Evolutionary conservation across 1,140 invertebrate species (phyloP).

Genomic region (Mycetomoellerius zeteki): DNA sequence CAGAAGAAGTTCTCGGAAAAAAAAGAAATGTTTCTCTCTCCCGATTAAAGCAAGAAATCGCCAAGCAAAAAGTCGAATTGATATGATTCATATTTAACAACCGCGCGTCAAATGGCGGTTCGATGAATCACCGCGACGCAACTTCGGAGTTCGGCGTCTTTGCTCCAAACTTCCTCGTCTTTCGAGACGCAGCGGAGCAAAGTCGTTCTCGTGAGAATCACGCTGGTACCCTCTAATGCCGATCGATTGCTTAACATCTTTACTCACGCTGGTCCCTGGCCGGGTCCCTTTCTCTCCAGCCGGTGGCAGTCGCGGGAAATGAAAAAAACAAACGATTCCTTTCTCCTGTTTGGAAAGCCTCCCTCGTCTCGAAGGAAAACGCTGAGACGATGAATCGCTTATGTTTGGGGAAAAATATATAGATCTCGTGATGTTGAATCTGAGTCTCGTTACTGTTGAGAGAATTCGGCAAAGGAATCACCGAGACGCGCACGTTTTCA

Average conservation of each 20-base stretch:
- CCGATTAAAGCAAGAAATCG: neutral
- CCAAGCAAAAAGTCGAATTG: neutral
- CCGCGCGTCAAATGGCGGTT: neutral
- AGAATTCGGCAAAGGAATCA: neutral
- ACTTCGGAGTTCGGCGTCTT: neutral
- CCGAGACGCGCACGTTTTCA: conserved; percentile 69
- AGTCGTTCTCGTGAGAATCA: neutral
- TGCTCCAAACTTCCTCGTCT: neutral
- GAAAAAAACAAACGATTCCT: conserved; percentile 45
- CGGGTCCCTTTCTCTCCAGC: conserved; percentile 31
- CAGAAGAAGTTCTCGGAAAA: too few species aligned
- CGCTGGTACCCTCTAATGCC: neutral
- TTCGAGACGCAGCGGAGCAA: neutral
- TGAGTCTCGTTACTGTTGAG: neutral
- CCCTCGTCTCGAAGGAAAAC: neutral
- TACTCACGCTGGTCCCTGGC: conserved; percentile 61
- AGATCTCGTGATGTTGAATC: too few species aligned
- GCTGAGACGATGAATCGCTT: neutral
- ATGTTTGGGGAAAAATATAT: neutral
- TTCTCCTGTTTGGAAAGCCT: conserved; percentile 32
- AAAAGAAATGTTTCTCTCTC: neutral
- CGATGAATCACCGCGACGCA: conserved; percentile 30
- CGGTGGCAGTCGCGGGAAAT: conserved; percentile 1
- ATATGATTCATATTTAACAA: conserved; percentile 26
- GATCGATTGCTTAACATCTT: conserved; percentile 11